Base-by-base conservation (phyloP, 2,888 invertebrate species). In the Cyclophora punctaria region DNA sequence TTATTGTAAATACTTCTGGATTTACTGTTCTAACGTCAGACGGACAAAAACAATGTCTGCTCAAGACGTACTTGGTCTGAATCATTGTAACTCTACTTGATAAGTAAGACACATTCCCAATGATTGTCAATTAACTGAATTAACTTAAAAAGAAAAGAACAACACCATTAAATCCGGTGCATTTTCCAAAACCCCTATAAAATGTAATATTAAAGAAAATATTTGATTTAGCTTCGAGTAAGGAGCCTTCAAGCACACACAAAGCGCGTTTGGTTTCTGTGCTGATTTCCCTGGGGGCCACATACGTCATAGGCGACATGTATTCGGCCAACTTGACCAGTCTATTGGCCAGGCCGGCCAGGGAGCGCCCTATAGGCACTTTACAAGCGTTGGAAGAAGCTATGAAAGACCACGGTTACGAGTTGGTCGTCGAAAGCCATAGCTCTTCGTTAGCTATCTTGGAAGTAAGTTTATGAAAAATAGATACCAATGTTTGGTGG, bases 291-390 rank as follows among this genome's bases (percentile, higher is more conserved):
- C 86, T 94, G n/a, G 92, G 93, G 35, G 93, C 93, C 2, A 94
- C 94, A 0, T 94, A 94, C 71, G 93, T 94, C 3, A 91, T 94
- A 47, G 93, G 93, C 0, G 94, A 94, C 72, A 93, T 94, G 89
- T 94, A 94, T 71, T 94, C 94, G 0, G 94, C 94, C 0, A 94
- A 94, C 74, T 75, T 94, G 55, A 94, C 94, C 5, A 94, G 94
- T 3, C 82, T 94, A 34, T 86, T 94, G 51, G 94, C 94, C 0
- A 87, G 91, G 47, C 94, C 94, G 3, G 93, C 93, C 0, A 88
- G 92, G 64, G 94, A 94, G 69, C 84, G 88, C 43, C 92, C 94
- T 0, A 92, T 94, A 42, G 90, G 92, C 44, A 92, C 91, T 4
- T 73, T 94, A 46, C 88, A 89, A 47, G 92, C 91, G 41, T 68